Base-by-base conservation (phyloP, 2,888 invertebrate genomes). In the Eubasilissa splendida region DNA sequence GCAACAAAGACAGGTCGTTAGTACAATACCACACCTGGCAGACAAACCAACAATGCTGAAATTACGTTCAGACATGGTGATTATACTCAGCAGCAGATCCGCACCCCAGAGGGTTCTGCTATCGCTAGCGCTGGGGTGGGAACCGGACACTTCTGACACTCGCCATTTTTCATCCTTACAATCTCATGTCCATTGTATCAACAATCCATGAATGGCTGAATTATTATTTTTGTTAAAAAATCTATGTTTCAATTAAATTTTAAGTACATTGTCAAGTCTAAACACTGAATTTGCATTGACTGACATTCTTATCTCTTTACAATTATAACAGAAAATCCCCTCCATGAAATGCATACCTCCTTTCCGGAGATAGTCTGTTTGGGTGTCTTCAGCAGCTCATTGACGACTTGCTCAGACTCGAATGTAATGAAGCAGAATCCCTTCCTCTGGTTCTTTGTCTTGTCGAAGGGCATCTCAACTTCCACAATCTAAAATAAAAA, bases 351-450 rank as follows among this genome's bases (percentile, higher is more conserved):
- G 87, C 90, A 87, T 86, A 95, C 96, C 93, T 98, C 97, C 90
- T 97, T 97, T 85, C 96, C 97, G 85, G 95, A 96, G 85, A 98
- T 97, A 76, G 94, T 96, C 88, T 97, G 97, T 89, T 97, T 98
- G 12, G 97, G 96, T 76, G 96, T 96, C 88, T 97, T 97, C 83
- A 97, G 91, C 76, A 97, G 91, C 88, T 97, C 97, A 86, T 96
- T 96, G 53, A 97, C 97, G 77, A 97, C 96, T 88, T 96, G 96
- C 89, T 98, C 98, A 53, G 96, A 96, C 87, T 99, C 98, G 87
- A 98, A 99, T 85, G 98, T 98, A 88, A 99, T 97, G 89, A 99
- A 99, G 88, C 98, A 98, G 92, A 99, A 99, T 83, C 96, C 97
- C 91, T 98, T 96, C 86, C 98, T 94, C 89, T 97, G 97, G 88